A percentile compares a stretch with the other conserved stretches of the same genome.
Conservation (phyloP, 2,888 invertebrate species). For the Crocallis elinguaria region DNA sequence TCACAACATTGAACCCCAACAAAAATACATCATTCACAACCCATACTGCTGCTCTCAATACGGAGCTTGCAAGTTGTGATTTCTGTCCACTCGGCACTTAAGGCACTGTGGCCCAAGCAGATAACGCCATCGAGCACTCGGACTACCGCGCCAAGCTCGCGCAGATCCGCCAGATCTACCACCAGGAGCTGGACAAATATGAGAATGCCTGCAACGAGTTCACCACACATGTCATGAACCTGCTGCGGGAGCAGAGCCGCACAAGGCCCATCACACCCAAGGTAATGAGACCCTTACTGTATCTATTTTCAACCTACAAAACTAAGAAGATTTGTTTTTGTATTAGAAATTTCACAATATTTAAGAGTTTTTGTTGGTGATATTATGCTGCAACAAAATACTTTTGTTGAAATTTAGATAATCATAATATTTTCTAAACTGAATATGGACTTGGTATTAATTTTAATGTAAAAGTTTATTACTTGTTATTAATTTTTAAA, state of each 20-base stretch:
- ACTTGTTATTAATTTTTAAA: no score
- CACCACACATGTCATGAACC: constrained; percentile 99
- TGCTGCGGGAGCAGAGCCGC: constrained; percentile 97
- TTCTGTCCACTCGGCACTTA: constrained; percentile 58
- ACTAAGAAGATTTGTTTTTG: no score
- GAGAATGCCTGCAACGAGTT: constrained; percentile 99
- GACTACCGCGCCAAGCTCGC: constrained; percentile 99
- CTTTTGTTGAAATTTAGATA: no score
- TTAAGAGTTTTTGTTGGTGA: no score
- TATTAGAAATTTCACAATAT: no score
- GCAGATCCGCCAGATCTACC: constrained; percentile 99
- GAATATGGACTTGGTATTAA: no score
- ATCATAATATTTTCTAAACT: no score
- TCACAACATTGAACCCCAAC: not conserved
- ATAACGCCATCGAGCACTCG: constrained; percentile 99
- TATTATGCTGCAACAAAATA: no score
- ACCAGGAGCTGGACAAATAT: constrained; percentile 99
- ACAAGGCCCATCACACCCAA: constrained; percentile 99
- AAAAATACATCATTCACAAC: constrained; percentile 6
- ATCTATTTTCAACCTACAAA: no score
- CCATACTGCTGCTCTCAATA: constrained; percentile 28
- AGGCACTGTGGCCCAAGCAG: constrained; percentile 89
- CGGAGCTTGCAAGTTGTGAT: constrained; percentile 61
- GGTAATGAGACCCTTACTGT: constrained; percentile 51
- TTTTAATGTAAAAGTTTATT: no score